Conservation (phyloP, 2,888 invertebrate species). For the Mythimna ferrago region DNA sequence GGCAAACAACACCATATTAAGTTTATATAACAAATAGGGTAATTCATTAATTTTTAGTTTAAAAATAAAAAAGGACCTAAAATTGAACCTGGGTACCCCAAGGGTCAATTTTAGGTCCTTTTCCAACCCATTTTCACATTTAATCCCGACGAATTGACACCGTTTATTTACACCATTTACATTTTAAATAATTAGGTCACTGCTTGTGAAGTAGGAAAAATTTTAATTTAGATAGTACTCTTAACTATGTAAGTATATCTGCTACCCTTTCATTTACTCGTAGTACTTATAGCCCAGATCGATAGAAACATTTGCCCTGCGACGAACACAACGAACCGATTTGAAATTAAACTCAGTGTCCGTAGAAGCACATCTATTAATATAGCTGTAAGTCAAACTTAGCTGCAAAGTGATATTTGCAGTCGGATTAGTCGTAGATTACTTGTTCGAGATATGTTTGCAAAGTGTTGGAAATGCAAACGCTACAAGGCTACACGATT, state of each 20-base stretch:
- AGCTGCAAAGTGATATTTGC: conserved; percentile 32
- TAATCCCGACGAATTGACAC: too few relatives aligned
- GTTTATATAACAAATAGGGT: too few relatives aligned
- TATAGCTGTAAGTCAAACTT: conserved; percentile 24
- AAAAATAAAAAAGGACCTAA: too few relatives aligned
- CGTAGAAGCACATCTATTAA: not conserved
- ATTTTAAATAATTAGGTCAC: not conserved
- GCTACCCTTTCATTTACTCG: not conserved
- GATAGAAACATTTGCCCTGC: not conserved
- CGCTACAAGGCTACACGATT: conserved; percentile 3
- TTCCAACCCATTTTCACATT: too few relatives aligned
- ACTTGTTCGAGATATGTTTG: conserved; percentile 16
- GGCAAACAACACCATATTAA: too few relatives aligned
- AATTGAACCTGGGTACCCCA: too few relatives aligned
- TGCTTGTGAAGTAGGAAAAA: not conserved
- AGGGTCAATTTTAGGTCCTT: too few relatives aligned
- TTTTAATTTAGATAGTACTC: not conserved
- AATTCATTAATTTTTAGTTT: too few relatives aligned
- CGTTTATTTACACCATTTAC: too few relatives aligned
- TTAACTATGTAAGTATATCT: not conserved
- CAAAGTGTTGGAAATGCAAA: conserved; percentile 14
- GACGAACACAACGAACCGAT: not conserved
- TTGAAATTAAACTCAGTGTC: not conserved
- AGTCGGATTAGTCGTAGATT: conserved; percentile 3
- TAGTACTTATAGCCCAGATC: not conserved